Evolutionary conservation across 2,797 vertebrate genomes (phyloP), one percentile per base, ranked within the genome.

Genomic region (Oreortyx pictus): DNA sequence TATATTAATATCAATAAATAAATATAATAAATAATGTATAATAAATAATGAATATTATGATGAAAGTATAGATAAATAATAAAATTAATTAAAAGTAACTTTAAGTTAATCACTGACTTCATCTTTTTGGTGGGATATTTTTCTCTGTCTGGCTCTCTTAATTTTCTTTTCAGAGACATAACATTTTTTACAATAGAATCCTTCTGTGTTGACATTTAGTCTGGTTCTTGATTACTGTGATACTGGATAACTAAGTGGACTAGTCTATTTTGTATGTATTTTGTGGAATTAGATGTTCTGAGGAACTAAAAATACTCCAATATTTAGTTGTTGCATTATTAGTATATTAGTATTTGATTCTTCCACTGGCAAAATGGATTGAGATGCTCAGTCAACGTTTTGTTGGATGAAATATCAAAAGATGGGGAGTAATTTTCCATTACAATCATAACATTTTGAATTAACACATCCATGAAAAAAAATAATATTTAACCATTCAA

Each of bases 101-200:
- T n/a, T 0, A 2, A 3, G 9, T 11, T 1, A n/a, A 22, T 17
- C 6, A 72, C 13, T 73, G 20, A 17, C 12, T 59, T 54, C 4
- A 6, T 25, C 5, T 68, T 62, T 9, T 25, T 67, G 20, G 14
- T 64, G 14, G 44, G 31, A 7, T 8, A 15, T 41, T 20, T 44
- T 70, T 49, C 47, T 52, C 33, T 22, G 1, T 23, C 8, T 4
- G 33, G 7, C 2, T 31, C 41, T 90, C 29, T 16, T 65, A 78
- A 25, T 35, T 15, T 7, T 65, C 4, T 61, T 6, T 79, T 86
- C 22, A 76, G 31, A n/a, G 7, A 3, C 0, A 1, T 15, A 5
- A 0, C 4, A 3, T 61, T 57, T 3, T 44, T 67, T 46, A 15
- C 37, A 66, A 4, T 41, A 0, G 25, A 31, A 4, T 27, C 0